phyloP scores from a whole-genome alignment of 2,797 vertebrate genomes.

The Leuciscus waleckii region DNA sequence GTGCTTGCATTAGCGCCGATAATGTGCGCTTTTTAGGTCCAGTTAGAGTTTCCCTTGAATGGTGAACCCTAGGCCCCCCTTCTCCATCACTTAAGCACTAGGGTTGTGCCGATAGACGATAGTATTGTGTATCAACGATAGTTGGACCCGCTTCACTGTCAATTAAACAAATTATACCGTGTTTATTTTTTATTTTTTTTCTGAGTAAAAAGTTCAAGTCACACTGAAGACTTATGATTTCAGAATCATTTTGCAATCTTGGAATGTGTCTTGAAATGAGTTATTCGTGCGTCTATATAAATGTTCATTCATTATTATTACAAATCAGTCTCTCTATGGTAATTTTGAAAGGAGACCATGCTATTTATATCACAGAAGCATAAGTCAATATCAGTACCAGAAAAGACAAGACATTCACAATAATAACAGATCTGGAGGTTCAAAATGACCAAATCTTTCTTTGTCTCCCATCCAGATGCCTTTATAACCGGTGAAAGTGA shows the following conservation, averaged over 20 bases:
- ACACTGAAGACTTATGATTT: too few relatives aligned
- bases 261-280: not conserved
- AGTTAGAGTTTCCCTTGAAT: too few relatives aligned
- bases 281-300: not conserved
- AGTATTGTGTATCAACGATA: too few relatives aligned
- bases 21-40: too few relatives aligned
- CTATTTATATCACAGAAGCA: not conserved
- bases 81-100: too few relatives aligned
- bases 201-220: not conserved
- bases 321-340: not conserved
- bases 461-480: not conserved
- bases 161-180: not conserved
- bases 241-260: not conserved
- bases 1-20: too few relatives aligned
- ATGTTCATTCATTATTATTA: not conserved
- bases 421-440: not conserved
- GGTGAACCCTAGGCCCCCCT: too few relatives aligned
- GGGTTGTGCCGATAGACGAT: too few relatives aligned
- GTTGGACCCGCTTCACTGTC: not conserved
- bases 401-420: not conserved
- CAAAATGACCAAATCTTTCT: slow-evolving; percentile 5
- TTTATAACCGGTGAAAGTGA: not conserved
- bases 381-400: not conserved
- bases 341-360: not conserved
- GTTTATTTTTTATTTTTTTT: not conserved